Percentiles rank a stretch among this genome's conserved stretches.
These are phyloP conservation scores for Pseudoips prasinana DNA, from an alignment of 2,888 invertebrate species.

Conservation along the genomic window DNA sequence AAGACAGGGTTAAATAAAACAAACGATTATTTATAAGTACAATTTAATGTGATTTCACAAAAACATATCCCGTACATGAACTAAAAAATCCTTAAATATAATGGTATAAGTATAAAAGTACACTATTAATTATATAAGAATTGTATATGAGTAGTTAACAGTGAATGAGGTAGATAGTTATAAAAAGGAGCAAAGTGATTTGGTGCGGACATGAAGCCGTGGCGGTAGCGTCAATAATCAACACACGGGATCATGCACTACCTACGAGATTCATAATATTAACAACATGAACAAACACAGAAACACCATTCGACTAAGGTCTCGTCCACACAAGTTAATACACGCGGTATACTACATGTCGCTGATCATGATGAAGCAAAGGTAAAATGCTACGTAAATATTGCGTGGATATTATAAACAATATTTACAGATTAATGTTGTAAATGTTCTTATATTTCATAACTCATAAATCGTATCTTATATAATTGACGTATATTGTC, in stretches of 20 bases:
- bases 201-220: slow-evolving; percentile 51
- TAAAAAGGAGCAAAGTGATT: slow-evolving; percentile 34
- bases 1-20: slow-evolving; percentile 57
- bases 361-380: too few species aligned
- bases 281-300: slow-evolving; percentile 50
- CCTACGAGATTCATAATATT: slow-evolving; percentile 64
- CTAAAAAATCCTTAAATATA: slow-evolving; percentile 71
- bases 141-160: slow-evolving; percentile 67
- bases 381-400: slow-evolving; percentile 21
- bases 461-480: slow-evolving; percentile 58
- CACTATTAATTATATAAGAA: slow-evolving; percentile 61
- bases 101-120: slow-evolving; percentile 78
- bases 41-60: slow-evolving; percentile 80
- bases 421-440: slow-evolving; percentile 47
- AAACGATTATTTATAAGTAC: slow-evolving; percentile 77
- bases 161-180: slow-evolving; percentile 69
- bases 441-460: slow-evolving; percentile 30
- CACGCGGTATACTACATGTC: too few species aligned
- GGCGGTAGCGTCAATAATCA: slow-evolving; percentile 50
- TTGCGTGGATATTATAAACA: slow-evolving; percentile 33
- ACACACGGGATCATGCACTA: slow-evolving; percentile 43
- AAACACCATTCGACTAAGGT: slow-evolving; percentile 7
- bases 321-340: slow-evolving; percentile 12
- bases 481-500: slow-evolving; percentile 75
- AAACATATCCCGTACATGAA: slow-evolving; percentile 77